These are phyloP conservation scores for Pristionchus japonicus DNA, from an alignment of 2,888 invertebrate species.

Conservation along the genomic window DNA sequence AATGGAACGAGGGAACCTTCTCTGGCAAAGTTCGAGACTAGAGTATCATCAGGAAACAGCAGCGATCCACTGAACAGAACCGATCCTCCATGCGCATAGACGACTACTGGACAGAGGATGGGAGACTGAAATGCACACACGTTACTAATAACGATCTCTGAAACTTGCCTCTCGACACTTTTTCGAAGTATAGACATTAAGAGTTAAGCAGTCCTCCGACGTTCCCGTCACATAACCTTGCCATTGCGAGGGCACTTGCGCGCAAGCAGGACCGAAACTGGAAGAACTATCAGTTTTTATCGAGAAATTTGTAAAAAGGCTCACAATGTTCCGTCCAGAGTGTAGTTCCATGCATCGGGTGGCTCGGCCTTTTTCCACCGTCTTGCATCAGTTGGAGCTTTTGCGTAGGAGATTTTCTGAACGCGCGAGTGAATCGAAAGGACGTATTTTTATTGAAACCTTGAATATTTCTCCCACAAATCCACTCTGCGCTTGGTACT, in stretches of 20 bases:
- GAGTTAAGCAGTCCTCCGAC: conserved; percentile 20
- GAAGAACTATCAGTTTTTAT: no score
- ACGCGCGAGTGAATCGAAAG: not conserved
- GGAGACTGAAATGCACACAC: not conserved
- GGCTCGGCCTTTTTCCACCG: not conserved
- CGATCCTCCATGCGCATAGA: conserved; percentile 17
- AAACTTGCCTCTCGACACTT: not conserved
- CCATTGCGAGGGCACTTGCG: not conserved
- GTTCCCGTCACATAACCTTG: not conserved
- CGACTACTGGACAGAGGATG: not conserved
- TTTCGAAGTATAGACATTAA: not conserved
- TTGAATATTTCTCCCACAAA: not conserved
- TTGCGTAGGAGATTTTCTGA: not conserved
- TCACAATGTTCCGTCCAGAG: conserved; percentile 3
- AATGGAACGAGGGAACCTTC: no score
- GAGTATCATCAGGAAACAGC: not conserved
- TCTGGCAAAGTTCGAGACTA: not conserved
- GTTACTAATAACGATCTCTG: no score
- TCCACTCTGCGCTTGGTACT: not conserved
- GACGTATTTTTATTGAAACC: not conserved
- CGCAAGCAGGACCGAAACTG: conserved; percentile 35
- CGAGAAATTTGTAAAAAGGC: no score
- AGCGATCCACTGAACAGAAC: not conserved
- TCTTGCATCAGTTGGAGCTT: not conserved
- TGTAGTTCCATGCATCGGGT: not conserved